Evolutionary conservation across 1,140 invertebrate species (phyloP).

Genomic region (Vanessa tameamea): DNA sequence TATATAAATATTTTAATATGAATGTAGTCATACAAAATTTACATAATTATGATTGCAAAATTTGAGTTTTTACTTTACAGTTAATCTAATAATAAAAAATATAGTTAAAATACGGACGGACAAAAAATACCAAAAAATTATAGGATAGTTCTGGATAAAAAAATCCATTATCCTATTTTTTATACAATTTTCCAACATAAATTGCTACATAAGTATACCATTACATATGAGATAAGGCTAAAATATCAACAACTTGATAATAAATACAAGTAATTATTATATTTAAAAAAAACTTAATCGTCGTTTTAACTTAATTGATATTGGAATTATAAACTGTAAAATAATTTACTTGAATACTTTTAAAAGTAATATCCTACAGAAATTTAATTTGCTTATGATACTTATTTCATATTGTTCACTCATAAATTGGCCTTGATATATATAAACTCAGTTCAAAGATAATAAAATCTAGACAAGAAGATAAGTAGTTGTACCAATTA

Average conservation of each 20-base stretch:
- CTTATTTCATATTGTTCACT: background rate
- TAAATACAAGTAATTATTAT: too few relatives aligned
- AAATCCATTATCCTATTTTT: background rate
- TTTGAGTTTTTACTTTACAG: background rate
- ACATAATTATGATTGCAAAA: too few relatives aligned
- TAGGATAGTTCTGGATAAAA: background rate
- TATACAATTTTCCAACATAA: background rate
- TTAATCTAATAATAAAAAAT: background rate
- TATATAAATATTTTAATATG: too few relatives aligned
- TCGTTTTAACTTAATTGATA: too few relatives aligned
- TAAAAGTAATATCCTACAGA: too few relatives aligned
- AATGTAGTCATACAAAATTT: too few relatives aligned
- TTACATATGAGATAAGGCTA: too few relatives aligned
- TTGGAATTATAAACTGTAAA: too few relatives aligned
- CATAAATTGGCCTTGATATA: background rate
- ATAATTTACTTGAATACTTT: too few relatives aligned
- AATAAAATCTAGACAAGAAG: slow-evolving; percentile 50
- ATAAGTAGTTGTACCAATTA: slow-evolving; percentile 62
- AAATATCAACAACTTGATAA: too few relatives aligned
- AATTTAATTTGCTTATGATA: background rate
- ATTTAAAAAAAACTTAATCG: too few relatives aligned
- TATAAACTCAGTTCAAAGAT: background rate
- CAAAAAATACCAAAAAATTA: too few relatives aligned
- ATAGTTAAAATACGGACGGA: background rate
- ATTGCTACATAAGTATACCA: background rate